Conservation (phyloP, 1,140 invertebrate genomes). For the Drosophila serrata region DNA sequence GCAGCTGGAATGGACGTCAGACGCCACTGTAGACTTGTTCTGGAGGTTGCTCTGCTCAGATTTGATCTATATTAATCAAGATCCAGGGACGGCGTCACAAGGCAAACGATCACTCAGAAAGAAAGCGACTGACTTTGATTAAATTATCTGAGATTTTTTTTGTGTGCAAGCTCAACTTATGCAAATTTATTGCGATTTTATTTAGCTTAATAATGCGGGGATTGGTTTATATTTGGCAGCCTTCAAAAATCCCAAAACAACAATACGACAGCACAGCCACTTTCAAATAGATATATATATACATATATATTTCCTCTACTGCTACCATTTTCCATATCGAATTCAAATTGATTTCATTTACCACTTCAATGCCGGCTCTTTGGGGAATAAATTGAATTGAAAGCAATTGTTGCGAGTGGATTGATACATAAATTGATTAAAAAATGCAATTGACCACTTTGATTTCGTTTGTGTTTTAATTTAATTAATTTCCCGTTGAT, state of each 20-base stretch:
- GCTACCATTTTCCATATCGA: constrained; percentile 13
- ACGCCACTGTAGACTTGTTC: constrained; percentile 70
- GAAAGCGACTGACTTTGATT: constrained; percentile 48
- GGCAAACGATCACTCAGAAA: constrained; percentile 25
- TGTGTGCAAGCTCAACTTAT: constrained; percentile 21
- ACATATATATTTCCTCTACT: constrained; percentile 1
- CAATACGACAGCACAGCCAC: neutral
- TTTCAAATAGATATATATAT: neutral
- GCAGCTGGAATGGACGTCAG: constrained; percentile 56
- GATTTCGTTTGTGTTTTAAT: constrained; percentile 27
- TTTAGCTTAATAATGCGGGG: constrained; percentile 10
- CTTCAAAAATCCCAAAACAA: constrained; percentile 11
- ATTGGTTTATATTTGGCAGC: constrained; percentile 32
- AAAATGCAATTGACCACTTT: constrained; percentile 31
- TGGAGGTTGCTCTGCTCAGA: constrained; percentile 53
- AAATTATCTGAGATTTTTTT: constrained; percentile 53
- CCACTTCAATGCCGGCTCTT: constrained; percentile 20
- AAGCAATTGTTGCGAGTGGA: constrained; percentile 20
- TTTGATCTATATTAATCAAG: constrained; percentile 84
- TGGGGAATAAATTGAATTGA: constrained; percentile 21
- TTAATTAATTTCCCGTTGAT: constrained; percentile 35
- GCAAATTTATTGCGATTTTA: constrained; percentile 60
- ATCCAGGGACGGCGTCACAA: constrained; percentile 62
- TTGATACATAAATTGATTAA: constrained; percentile 36
- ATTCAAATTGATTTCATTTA: constrained; percentile 16